Evolutionary conservation across 1,140 invertebrate species (phyloP).

Genomic region (Aphidius gifuensis): DNA sequence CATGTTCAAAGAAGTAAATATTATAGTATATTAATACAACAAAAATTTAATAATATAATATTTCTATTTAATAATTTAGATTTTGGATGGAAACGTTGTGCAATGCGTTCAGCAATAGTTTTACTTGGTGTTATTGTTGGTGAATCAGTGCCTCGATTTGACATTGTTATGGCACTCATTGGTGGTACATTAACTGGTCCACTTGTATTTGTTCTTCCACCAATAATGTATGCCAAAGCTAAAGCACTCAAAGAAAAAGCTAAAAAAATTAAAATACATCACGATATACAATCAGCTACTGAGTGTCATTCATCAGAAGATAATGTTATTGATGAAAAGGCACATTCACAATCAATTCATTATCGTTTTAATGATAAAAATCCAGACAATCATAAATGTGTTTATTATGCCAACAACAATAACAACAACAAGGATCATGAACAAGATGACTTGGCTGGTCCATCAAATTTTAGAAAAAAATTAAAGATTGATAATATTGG

Average conservation of each 20-base stretch:
- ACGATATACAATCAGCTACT: conserved; percentile 33
- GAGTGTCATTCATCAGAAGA: conserved; percentile 32
- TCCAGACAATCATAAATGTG: conserved; percentile 23
- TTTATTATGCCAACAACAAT: conserved; percentile 41
- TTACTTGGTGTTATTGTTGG: conserved; percentile 72
- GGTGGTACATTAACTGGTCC: conserved; percentile 82
- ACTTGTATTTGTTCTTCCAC: conserved; percentile 80
- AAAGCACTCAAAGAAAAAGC: conserved; percentile 33
- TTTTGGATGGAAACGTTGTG: conserved; percentile 74
- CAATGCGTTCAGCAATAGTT: conserved; percentile 70
- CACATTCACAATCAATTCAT: conserved; percentile 40
- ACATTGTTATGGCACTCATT: conserved; percentile 83
- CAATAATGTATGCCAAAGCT: conserved; percentile 69
- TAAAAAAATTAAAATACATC: conserved; percentile 17
- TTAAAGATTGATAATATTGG: background rate
- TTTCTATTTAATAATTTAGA: conserved; percentile 57
- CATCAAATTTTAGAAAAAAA: background rate
- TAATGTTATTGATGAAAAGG: conserved; percentile 37
- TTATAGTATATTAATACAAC: background rate
- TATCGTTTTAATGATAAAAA: conserved; percentile 33
- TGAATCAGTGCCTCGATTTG: conserved; percentile 81
- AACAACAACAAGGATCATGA: conserved; percentile 15
- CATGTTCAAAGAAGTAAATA: conserved; percentile 58
- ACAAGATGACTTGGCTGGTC: conserved; percentile 15
- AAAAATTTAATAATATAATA: background rate